These are phyloP conservation scores for Danaus chrysippus DNA, from an alignment of 2,888 invertebrate species.

Conservation along the genomic window DNA sequence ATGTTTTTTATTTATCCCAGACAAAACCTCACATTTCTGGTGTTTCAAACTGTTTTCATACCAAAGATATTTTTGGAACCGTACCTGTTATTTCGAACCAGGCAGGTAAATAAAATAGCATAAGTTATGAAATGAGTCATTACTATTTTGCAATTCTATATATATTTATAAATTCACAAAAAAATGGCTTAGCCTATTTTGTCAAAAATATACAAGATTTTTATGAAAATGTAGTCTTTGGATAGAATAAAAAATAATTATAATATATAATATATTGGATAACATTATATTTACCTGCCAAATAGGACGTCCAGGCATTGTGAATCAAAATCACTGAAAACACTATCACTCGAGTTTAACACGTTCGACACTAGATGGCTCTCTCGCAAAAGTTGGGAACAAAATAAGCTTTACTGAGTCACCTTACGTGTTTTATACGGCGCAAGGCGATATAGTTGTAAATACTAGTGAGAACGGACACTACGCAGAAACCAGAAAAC, in stretches of 20 bases:
- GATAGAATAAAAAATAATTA: not conserved
- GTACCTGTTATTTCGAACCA: constrained; percentile 44
- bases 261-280: not conserved
- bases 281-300: constrained; percentile 81
- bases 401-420: constrained; percentile 73
- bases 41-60: not conserved
- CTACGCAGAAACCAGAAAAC: constrained; percentile 62
- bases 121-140: constrained; percentile 44
- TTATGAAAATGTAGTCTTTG: not conserved
- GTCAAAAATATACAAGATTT: too few relatives aligned
- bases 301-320: constrained; percentile 88
- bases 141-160: not conserved
- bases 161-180: not conserved
- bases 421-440: constrained; percentile 77
- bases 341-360: constrained; percentile 54
- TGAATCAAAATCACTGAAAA: constrained; percentile 50
- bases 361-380: constrained; percentile 71
- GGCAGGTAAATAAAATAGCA: constrained; percentile 38
- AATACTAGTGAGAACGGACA: constrained; percentile 69
- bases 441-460: constrained; percentile 59
- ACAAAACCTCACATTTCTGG: too few relatives aligned
- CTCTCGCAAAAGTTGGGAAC: constrained; percentile 72
- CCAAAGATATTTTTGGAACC: constrained; percentile 15
- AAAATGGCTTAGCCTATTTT: too few relatives aligned
- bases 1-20: too few relatives aligned